Base-by-base conservation (phyloP, 2,797 vertebrate genomes). In the Valencia hispanica region DNA sequence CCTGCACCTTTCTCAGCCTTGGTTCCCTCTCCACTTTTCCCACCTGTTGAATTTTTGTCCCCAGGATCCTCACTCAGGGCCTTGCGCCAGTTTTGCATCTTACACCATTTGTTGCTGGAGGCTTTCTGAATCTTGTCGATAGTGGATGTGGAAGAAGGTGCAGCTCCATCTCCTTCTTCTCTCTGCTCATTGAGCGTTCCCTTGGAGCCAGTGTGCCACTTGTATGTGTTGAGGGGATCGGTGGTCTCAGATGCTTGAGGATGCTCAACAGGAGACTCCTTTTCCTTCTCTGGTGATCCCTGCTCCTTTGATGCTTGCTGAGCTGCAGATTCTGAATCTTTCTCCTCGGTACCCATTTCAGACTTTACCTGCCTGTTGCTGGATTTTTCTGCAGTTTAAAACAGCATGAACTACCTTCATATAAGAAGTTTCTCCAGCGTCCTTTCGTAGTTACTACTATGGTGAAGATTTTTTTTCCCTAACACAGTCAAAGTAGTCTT, bases 21-120 rank as follows among this genome's bases (percentile, higher is more conserved):
- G 45, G 92, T 55, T 81, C 90, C 88, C 27, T 95, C 94, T 10
- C 92, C 91, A 1, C 75, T 74, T 85, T 85, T 92, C 1, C 86
- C 87, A 3, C 55, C 36, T 7, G 84, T 8, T 12, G 91, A 43
- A 1, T 61, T 61, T 48, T 84, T 94, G 1, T 94, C 91, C 1
- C 80, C 89, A 0, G 74, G 0, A 4, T 96, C 95, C 77, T 96
- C 95, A 2, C 96, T 95, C 82, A 93, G 80, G 51, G 95, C 91
- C 27, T 97, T 96, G 15, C 96, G 95, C 97, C 97, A 97, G 68
- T 84, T 95, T 25, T 96, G 94, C 84, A 97, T 86, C 55, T 95
- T 96, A 53, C 72, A 90, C 96, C 96, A 97, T 70, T 93, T 96
- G 68, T 80, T 94, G 75, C 90, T 84, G 0, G 90, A 88, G 25